Conservation (phyloP, 2,113 vertebrate genomes). For the Oreotrochilus melanogaster region DNA sequence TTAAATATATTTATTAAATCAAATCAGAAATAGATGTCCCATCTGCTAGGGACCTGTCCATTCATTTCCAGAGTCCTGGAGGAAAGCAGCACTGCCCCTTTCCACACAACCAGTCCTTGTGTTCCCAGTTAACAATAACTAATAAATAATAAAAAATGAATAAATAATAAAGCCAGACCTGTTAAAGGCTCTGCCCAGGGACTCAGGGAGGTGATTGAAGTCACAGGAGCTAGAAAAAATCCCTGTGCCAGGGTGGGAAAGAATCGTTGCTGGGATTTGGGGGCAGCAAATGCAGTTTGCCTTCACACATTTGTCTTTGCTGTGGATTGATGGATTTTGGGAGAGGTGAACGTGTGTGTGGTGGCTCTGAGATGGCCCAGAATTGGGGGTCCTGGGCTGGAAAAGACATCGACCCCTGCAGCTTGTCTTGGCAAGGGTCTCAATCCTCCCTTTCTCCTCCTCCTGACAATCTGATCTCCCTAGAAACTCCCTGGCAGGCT, state of each 20-base stretch:
- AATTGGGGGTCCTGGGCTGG: not conserved
- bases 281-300: not conserved
- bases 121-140: not conserved
- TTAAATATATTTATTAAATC: not conserved
- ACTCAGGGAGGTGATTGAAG: not conserved
- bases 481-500: not conserved
- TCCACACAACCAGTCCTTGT: not conserved
- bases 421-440: not conserved
- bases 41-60: not conserved
- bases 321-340: not conserved
- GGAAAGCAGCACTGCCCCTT: not conserved
- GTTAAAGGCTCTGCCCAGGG: not conserved
- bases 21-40: not conserved
- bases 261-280: not conserved
- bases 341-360: not conserved
- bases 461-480: not conserved
- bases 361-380: not conserved
- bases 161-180: not conserved
- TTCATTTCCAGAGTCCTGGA: not conserved
- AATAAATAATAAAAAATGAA: no score
- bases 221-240: not conserved
- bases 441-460: not conserved
- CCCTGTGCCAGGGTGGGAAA: accelerated
- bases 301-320: not conserved
- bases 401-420: accelerated